These are phyloP conservation scores for Drosophila triauraria DNA, from an alignment of 1,140 invertebrate genomes.

Conservation along the genomic window DNA sequence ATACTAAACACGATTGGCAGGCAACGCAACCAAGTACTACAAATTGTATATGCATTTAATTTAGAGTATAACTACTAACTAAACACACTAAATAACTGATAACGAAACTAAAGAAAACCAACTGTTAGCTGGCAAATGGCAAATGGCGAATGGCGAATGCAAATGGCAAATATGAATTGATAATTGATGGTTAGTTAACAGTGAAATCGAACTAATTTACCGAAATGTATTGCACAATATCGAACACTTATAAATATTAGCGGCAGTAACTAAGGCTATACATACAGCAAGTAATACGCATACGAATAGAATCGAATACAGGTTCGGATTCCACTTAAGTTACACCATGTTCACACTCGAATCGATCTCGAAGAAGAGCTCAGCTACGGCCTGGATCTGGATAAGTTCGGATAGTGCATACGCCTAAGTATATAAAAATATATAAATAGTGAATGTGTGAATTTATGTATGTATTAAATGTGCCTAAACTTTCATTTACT, in stretches of 20 bases:
- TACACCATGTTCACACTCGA: slow-evolving; percentile 16
- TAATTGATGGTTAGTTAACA: slow-evolving; percentile 61
- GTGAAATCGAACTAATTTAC: slow-evolving; percentile 76
- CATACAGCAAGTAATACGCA: slow-evolving; percentile 31
- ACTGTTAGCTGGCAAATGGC: slow-evolving; percentile 42
- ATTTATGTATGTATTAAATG: slow-evolving; percentile 73
- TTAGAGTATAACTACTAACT: slow-evolving; percentile 60
- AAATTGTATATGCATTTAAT: slow-evolving; percentile 83
- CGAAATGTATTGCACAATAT: slow-evolving; percentile 84
- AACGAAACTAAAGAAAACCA: slow-evolving; percentile 20
- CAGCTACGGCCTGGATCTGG: slow-evolving; percentile 56
- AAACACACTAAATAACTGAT: slow-evolving; percentile 49
- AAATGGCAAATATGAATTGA: slow-evolving; percentile 72
- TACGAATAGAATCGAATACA: slow-evolving; percentile 50
- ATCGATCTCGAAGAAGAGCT: slow-evolving; percentile 26
- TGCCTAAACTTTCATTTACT: slow-evolving; percentile 68
- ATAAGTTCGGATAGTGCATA: slow-evolving; percentile 56
- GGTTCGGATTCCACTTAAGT: slow-evolving; percentile 21
- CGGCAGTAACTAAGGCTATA: slow-evolving; percentile 55
- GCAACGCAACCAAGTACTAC: slow-evolving; percentile 64
- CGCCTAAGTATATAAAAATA: slow-evolving; percentile 42
- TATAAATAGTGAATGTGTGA: slow-evolving; percentile 48
- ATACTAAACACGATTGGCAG: slow-evolving; percentile 57
- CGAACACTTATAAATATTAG: slow-evolving; percentile 77
- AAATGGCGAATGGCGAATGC: background rate